phyloP scores from a whole-genome alignment of 2,888 invertebrate genomes.

The Reticulitermes lucifugus region DNA sequence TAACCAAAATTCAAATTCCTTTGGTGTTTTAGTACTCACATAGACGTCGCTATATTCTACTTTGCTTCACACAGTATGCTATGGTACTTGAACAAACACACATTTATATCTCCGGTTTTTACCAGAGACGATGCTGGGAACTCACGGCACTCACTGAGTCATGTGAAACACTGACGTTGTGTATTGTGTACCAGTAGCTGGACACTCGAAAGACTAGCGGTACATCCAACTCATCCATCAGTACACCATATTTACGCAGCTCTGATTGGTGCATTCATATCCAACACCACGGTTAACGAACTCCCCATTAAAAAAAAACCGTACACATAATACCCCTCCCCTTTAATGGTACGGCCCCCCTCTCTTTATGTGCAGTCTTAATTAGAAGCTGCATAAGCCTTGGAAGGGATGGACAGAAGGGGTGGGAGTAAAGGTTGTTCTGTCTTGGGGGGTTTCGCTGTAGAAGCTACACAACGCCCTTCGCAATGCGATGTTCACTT shows the following conservation, averaged over 20 bases:
- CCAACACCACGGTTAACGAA: conserved; percentile 10
- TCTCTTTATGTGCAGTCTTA: conserved; percentile 30
- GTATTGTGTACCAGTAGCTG: background rate
- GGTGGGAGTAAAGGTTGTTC: conserved; percentile 27
- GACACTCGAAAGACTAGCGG: background rate
- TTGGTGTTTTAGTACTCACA: too few relatives aligned
- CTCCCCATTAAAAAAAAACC: conserved; percentile 2
- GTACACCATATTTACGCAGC: conserved; percentile 1
- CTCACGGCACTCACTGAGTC: background rate
- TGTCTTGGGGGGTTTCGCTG: background rate
- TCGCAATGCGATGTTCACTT: background rate
- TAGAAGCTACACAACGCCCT: conserved; percentile 11
- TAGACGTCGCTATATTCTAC: too few relatives aligned
- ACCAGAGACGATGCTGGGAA: background rate
- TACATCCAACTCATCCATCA: background rate
- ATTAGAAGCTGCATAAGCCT: conserved; percentile 24
- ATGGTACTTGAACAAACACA: too few relatives aligned
- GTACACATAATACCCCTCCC: background rate
- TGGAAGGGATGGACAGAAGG: conserved; percentile 21
- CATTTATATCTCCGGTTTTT: too few relatives aligned
- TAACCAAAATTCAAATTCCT: too few relatives aligned
- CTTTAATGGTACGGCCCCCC: background rate
- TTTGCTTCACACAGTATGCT: too few relatives aligned
- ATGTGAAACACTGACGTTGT: too few relatives aligned
- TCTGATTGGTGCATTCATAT: conserved; percentile 25